phyloP scores from a whole-genome alignment of 1,140 invertebrate genomes.

The Caenorhabditis latens region DNA sequence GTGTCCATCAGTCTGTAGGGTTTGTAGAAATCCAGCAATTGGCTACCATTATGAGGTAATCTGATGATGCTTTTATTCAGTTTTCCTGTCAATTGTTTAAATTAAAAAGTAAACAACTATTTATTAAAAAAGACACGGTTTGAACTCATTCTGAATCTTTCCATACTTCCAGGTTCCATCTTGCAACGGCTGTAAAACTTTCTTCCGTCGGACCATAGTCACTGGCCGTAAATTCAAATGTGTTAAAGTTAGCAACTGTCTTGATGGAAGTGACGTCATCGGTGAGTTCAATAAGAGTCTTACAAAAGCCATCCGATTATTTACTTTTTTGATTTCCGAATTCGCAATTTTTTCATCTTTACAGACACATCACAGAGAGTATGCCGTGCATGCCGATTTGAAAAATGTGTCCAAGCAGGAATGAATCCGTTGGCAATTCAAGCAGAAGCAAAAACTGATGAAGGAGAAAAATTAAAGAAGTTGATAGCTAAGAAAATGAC shows the following conservation, averaged over 20 bases:
- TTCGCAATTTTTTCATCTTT: constrained; percentile 2
- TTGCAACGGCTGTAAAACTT: constrained; percentile 7
- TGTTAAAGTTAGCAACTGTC: background rate
- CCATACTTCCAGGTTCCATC: background rate
- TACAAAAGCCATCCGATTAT: background rate
- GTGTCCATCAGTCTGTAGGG: background rate
- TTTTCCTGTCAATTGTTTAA: no score
- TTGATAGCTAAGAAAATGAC: constrained; percentile 1
- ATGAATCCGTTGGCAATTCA: constrained; percentile 27
- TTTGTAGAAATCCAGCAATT: constrained; percentile 5
- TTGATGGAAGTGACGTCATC: background rate
- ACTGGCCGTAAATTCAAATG: constrained; percentile 21
- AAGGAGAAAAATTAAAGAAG: background rate
- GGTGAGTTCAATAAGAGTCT: constrained; percentile 26
- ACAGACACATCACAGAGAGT: constrained; percentile 8
- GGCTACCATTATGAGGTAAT: constrained; percentile 16
- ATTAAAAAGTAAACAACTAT: no score
- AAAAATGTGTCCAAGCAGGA: background rate
- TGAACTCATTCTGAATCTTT: background rate
- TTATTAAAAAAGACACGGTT: no score
- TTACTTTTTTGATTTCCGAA: constrained; percentile 19
- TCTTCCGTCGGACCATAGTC: constrained; percentile 5
- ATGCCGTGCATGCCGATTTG: background rate
- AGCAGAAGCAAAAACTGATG: constrained; percentile 10
- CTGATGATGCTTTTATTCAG: no score